Evolutionary conservation across 2,888 invertebrate species (phyloP), one percentile per base, ranked within the genome.

Genomic region (Platycheirus rosarum): DNA sequence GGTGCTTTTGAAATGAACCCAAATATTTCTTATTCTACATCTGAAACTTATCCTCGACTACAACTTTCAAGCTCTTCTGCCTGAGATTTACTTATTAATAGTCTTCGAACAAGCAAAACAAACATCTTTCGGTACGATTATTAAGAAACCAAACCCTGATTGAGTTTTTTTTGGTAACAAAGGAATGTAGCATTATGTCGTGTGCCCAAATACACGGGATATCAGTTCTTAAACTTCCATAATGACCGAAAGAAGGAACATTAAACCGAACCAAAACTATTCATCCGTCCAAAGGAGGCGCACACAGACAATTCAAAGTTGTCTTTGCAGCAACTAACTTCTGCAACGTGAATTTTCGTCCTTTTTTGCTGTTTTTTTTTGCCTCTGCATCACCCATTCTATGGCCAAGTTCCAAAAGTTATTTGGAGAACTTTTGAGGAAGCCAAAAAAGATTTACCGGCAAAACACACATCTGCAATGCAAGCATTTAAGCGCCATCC

Each of bases 341-440:
- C 16, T 40, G 42, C 44, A 9, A 3, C 51, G n/a, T 51, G 20
- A 20, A 29, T 29, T 49, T 23, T 14, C 46, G 23, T 32, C 2
- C 8, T 7, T 32, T 32, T 32, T 32, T 32, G 4, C 29, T 55
- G 8, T 23, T 23, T 32, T 51, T 68, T 18, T 8, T 13, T 46
- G 14, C n/a, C 18, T 16, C 18, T 48, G 23, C 9, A 35, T 9
- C 14, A 32, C 26, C 11, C 23, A 11, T 20, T 55, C 40, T 63
- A 70, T 35, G 76, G 70, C 55, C 26, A 16, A 49, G 35, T 23
- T 77, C 63, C 48, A 65, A 65, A 77, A 65, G 55, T 76, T 62
- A 44, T 69, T n/a, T 42, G 44, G 40, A 9, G 44, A 66, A 60
- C 60, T 60, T 60, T 40, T 5, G 18, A 20, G 29, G 20, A 40